These are phyloP conservation scores for Larimichthys crocea DNA, from an alignment of 2,113 vertebrate genomes.

Conservation along the genomic window DNA sequence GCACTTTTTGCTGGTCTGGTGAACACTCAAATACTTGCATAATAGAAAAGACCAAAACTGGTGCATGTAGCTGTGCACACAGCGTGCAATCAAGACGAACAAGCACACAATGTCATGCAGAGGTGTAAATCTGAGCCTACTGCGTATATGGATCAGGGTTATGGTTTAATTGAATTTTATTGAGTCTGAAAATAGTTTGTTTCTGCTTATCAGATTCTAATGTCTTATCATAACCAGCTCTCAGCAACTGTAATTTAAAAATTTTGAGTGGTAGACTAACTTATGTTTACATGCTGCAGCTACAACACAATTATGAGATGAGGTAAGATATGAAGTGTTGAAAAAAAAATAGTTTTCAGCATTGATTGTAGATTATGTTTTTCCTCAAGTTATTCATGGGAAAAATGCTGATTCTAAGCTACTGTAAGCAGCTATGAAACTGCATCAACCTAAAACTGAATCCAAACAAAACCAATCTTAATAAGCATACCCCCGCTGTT, in stretches of 20 bases:
- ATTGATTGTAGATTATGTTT: background rate
- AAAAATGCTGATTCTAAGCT: background rate
- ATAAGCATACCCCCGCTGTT: background rate
- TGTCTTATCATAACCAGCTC: background rate
- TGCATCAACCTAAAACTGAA: constrained; percentile 5
- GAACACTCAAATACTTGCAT: background rate
- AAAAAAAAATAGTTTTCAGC: background rate
- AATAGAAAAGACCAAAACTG: background rate
- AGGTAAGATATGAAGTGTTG: background rate
- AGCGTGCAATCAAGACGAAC: background rate
- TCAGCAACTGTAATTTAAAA: background rate
- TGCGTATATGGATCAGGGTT: background rate
- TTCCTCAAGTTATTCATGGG: background rate
- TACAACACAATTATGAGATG: background rate
- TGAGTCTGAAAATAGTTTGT: background rate
- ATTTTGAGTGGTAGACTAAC: background rate
- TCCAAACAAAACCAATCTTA: background rate
- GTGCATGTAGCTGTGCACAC: background rate
- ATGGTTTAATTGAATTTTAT: background rate
- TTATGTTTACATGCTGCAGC: too few relatives aligned
- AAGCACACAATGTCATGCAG: background rate
- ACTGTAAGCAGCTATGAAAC: constrained; percentile 1
- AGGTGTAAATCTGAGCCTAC: background rate
- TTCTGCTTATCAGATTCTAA: background rate
- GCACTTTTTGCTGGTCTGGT: too few relatives aligned